Base-by-base conservation (phyloP, 2,888 invertebrate genomes). In the Drosophila histrio region DNA sequence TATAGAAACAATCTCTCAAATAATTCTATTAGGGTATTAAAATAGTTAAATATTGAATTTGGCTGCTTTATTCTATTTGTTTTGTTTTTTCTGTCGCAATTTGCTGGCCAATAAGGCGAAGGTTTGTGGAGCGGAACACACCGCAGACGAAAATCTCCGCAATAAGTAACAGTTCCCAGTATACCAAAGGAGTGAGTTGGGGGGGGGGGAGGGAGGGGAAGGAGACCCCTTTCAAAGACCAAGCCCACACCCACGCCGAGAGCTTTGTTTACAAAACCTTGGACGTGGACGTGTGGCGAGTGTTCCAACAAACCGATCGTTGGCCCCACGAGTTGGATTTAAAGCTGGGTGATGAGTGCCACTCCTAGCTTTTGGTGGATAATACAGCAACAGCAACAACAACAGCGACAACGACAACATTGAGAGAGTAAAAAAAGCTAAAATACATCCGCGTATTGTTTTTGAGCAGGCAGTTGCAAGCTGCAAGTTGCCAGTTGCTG, bases 401-500 rank as follows among this genome's bases (percentile, higher is more conserved):
- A 26, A 36, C 36, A 22, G 19, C 4, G 11, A 22, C 21, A 11
- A 34, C 17, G 24, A 34, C 36, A 47, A 32, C 28, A 11, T 34
- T 43, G 22, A 41, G 50, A 52, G 39, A 46, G 38, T 38, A 69
- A 21, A 13, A 54, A 59, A 13, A 47, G 32, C 46, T 59, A 24
- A 79, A 72, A 82, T 49, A 84, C 79, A 85, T 85, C 85, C 85
- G 85, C 85, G 85, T 87, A 85, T 85, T 85, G 85, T 87, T 83
- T 65, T 64, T 46, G 36, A 59, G 38, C 64, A 53, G 53, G 22
- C 50, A 57, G 52, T 22, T 39, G 41, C 38, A 39, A 36, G 11
- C 32, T 28, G 22, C 43, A 1, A 9, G 19, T 26, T 34, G 34
- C 24, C 13, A 13, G 17, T 50, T 24, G 38, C 38, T 21, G 38